These are phyloP conservation scores for Apeltes quadracus DNA, from an alignment of 2,113 vertebrate species.

Conservation along the genomic window DNA sequence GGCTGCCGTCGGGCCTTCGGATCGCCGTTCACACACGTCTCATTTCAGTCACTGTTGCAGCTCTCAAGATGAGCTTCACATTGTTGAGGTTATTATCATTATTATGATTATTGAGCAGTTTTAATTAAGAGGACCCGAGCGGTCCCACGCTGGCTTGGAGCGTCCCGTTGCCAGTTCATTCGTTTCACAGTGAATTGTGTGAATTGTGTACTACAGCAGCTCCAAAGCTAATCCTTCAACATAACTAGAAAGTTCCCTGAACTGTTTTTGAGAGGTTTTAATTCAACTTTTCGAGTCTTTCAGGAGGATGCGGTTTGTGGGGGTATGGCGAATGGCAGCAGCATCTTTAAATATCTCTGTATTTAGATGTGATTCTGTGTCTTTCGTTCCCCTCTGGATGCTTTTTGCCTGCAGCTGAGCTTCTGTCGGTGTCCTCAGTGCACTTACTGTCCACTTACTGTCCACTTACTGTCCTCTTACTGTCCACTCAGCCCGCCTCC, in stretches of 20 bases:
- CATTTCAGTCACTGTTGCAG: not conserved
- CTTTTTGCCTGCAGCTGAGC: conserved; percentile 61
- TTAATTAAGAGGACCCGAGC: not conserved
- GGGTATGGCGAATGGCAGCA: not conserved
- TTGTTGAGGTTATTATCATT: not conserved
- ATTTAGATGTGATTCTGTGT: not conserved
- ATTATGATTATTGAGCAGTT: not conserved
- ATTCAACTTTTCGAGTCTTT: not conserved
- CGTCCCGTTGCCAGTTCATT: not conserved
- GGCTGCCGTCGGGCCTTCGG: not conserved
- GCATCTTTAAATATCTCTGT: not conserved
- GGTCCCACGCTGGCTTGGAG: not conserved
- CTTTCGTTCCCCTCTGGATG: conserved; percentile 17
- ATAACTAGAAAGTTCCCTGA: not conserved
- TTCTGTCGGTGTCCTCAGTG: conserved; percentile 65
- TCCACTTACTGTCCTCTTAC: too few species aligned
- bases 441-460: conserved; percentile 9
- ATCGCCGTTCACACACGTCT: not conserved
- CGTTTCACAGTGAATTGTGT: too few species aligned
- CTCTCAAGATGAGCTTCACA: not conserved
- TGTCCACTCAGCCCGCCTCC: conserved; percentile 13
- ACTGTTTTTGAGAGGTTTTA: not conserved
- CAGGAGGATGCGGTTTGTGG: not conserved
- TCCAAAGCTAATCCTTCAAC: not conserved
- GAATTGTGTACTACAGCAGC: not conserved